A percentile compares a stretch with the other conserved stretches of the same genome.
These are phyloP conservation scores for Volucella zonaria DNA, from an alignment of 2,888 invertebrate species.

Conservation along the genomic window DNA sequence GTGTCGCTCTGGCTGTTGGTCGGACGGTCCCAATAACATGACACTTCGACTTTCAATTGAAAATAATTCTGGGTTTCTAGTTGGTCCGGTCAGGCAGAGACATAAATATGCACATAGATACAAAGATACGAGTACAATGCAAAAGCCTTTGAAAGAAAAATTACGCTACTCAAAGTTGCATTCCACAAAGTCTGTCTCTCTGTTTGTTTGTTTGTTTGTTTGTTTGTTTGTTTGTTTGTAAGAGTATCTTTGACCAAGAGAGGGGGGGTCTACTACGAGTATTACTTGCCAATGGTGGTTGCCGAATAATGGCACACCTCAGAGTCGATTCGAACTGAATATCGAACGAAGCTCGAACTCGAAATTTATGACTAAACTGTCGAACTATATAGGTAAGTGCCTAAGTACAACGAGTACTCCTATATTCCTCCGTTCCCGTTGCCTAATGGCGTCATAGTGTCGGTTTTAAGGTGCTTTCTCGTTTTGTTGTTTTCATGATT, in stretches of 20 bases:
- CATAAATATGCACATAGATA: conserved; percentile 22
- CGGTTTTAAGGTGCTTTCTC: conserved; percentile 11
- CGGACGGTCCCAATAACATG: conserved; percentile 65
- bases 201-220: not conserved
- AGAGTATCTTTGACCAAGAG: too few relatives aligned
- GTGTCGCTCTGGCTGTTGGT: conserved; percentile 28
- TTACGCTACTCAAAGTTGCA: conserved; percentile 53
- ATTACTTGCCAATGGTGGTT: conserved; percentile 2
- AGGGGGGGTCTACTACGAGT: too few relatives aligned
- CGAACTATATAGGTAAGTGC: not conserved
- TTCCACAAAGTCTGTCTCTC: conserved; percentile 40
- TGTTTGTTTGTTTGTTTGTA: conserved; percentile 6
- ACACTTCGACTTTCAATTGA: conserved; percentile 72
- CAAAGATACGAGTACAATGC: not conserved
- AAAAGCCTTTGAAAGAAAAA: conserved; percentile 21
- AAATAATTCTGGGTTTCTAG: conserved; percentile 67
- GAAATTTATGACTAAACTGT: conserved; percentile 35
- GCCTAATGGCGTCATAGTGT: conserved; percentile 44
- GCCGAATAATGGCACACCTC: conserved; percentile 66
- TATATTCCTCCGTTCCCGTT: not conserved
- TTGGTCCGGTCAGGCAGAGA: conserved; percentile 44
- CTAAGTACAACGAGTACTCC: too few relatives aligned
- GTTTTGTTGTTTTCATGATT: too few relatives aligned
- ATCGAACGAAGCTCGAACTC: conserved; percentile 41
- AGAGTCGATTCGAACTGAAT: conserved; percentile 25